Evolutionary conservation across 2,113 vertebrate genomes (phyloP).

Genomic region (Parotia lawesii): DNA sequence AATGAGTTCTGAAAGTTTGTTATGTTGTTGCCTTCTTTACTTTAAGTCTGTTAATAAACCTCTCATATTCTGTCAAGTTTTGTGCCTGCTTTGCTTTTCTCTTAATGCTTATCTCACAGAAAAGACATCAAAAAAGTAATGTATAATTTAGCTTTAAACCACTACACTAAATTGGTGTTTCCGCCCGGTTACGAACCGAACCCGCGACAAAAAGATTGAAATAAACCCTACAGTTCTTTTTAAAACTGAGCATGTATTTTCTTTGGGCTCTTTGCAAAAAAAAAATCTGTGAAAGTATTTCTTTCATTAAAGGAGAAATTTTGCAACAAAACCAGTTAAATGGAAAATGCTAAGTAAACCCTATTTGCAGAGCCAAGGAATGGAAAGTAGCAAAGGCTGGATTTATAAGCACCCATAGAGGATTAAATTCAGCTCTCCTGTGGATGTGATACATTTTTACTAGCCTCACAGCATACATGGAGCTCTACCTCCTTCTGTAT

Average conservation of each 20-base stretch:
- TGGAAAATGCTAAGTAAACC: neutral
- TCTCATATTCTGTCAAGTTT: too few relatives aligned
- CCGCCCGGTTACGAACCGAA: too few relatives aligned
- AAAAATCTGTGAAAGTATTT: neutral
- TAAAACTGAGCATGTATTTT: neutral
- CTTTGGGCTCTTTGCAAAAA: neutral
- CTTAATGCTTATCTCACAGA: too few relatives aligned
- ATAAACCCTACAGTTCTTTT: neutral
- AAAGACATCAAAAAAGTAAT: too few relatives aligned
- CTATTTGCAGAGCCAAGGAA: neutral
- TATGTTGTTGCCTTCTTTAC: too few relatives aligned
- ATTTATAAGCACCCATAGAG: neutral
- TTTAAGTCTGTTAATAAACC: too few relatives aligned
- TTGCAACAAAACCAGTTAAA: neutral
- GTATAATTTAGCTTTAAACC: too few relatives aligned
- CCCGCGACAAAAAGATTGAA: neutral
- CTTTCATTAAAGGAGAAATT: neutral
- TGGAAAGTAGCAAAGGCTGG: neutral
- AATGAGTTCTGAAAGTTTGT: too few relatives aligned
- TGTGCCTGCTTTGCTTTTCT: too few relatives aligned
- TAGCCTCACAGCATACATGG: neutral
- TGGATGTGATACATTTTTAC: neutral
- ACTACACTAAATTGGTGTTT: too few relatives aligned
- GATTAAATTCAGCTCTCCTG: neutral
- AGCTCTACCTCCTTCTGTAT: neutral